Percentiles rank a stretch among this genome's conserved stretches.
Conservation (phyloP, 2,797 vertebrate genomes). For the Sebastes hubbsi region DNA sequence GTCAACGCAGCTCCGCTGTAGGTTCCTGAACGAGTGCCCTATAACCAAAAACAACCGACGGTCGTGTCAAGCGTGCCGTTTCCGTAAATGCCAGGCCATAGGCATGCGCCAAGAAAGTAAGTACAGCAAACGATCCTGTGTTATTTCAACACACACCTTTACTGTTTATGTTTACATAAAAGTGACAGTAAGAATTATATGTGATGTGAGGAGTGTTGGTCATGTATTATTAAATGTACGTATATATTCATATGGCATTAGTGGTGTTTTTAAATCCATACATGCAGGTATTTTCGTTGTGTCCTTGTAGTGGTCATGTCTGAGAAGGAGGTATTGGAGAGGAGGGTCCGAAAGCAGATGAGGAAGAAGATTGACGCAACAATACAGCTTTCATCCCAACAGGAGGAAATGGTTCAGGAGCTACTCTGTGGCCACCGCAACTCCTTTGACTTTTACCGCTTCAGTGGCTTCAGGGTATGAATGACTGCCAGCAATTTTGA, state of each 20-base stretch:
- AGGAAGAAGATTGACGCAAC: slow-evolving; percentile 59
- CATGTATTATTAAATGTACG: neutral
- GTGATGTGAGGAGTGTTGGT: neutral
- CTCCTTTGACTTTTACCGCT: slow-evolving; percentile 83
- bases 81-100: slow-evolving; percentile 84
- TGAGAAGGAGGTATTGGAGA: slow-evolving; percentile 79
- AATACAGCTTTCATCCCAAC: slow-evolving; percentile 70
- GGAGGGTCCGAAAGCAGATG: slow-evolving; percentile 78
- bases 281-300: neutral
- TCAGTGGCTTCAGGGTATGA: slow-evolving; percentile 79
- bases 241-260: neutral
- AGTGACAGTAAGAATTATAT: neutral
- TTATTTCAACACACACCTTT: neutral
- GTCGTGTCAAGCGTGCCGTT: slow-evolving; percentile 85
- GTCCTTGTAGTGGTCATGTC: slow-evolving; percentile 86
- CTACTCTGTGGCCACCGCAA: slow-evolving; percentile 76
- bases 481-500: neutral
- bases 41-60: slow-evolving; percentile 84
- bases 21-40: slow-evolving; percentile 78
- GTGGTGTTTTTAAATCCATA: neutral
- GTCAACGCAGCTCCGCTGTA: slow-evolving; percentile 72
- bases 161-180: neutral
- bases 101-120: slow-evolving; percentile 86
- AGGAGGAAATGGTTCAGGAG: slow-evolving; percentile 76
- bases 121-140: slow-evolving; percentile 24